phyloP scores from a whole-genome alignment of 2,888 invertebrate species.

The Tetragnatha montana region DNA sequence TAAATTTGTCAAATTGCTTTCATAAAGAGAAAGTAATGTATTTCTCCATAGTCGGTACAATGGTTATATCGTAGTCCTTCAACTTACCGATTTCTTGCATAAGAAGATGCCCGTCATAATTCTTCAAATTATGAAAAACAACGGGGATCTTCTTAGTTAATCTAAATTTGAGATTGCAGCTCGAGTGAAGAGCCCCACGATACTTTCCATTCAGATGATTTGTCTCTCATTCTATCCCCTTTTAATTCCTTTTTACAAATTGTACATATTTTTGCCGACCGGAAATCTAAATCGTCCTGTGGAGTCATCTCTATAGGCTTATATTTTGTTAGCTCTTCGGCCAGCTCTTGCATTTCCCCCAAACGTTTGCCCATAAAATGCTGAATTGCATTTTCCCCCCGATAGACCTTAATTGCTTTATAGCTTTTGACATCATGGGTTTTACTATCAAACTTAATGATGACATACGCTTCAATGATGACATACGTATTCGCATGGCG shows the following conservation, averaged over 20 bases:
- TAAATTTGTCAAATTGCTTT: neutral
- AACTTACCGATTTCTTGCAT: no score
- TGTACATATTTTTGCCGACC: no score
- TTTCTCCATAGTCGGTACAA: neutral
- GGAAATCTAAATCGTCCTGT: neutral
- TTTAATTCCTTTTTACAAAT: no score
- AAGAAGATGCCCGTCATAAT: no score
- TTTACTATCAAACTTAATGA: neutral
- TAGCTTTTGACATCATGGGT: no score
- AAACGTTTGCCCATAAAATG: neutral
- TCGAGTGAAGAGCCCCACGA: neutral
- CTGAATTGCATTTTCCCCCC: neutral
- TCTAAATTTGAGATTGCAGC: neutral
- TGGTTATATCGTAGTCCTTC: no score
- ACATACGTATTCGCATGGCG: no score
- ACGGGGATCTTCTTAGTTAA: conserved; percentile 4
- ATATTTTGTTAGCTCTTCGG: neutral
- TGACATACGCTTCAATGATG: neutral
- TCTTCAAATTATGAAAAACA: conserved; percentile 1
- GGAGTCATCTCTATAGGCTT: neutral
- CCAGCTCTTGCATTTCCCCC: neutral
- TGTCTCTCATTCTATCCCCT: no score
- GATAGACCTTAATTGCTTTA: neutral
- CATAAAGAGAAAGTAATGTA: neutral
- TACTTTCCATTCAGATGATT: neutral